These are phyloP conservation scores for Drosophila meridionalis DNA, from an alignment of 2,888 invertebrate genomes.

Conservation along the genomic window DNA sequence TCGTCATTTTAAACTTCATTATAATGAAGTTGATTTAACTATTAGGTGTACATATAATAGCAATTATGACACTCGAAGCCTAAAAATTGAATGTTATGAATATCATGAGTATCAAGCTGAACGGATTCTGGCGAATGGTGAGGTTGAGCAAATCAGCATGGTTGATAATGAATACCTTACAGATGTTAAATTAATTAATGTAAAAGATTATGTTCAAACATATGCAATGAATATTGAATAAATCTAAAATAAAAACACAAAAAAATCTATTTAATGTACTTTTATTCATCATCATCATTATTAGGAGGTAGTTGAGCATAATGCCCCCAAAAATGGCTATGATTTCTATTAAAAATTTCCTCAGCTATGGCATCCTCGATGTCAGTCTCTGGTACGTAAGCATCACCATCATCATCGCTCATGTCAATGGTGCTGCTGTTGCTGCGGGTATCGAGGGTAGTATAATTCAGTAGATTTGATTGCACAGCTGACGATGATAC, in stretches of 20 bases:
- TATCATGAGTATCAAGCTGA: too few relatives aligned
- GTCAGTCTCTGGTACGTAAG: not conserved
- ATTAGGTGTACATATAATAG: not conserved
- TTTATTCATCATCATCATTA: not conserved
- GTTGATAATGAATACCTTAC: not conserved
- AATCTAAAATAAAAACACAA: not conserved
- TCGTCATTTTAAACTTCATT: conserved; percentile 1
- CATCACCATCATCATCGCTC: too few relatives aligned
- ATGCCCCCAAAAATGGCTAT: not conserved
- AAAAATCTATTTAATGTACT: not conserved
- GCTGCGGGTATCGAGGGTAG: not conserved
- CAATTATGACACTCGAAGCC: not conserved
- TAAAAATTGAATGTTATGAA: too few relatives aligned
- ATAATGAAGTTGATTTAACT: not conserved
- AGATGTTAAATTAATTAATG: not conserved
- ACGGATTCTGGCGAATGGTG: too few relatives aligned
- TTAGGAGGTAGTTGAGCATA: not conserved
- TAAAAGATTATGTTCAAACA: conserved; percentile 2
- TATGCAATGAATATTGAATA: not conserved
- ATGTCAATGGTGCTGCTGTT: too few relatives aligned
- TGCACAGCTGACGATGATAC: not conserved
- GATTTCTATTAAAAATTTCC: not conserved
- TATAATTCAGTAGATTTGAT: not conserved
- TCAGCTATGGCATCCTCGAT: not conserved
- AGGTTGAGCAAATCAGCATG: too few relatives aligned